phyloP scores from a whole-genome alignment of 2,113 vertebrate species.

The Sturnus vulgaris region DNA sequence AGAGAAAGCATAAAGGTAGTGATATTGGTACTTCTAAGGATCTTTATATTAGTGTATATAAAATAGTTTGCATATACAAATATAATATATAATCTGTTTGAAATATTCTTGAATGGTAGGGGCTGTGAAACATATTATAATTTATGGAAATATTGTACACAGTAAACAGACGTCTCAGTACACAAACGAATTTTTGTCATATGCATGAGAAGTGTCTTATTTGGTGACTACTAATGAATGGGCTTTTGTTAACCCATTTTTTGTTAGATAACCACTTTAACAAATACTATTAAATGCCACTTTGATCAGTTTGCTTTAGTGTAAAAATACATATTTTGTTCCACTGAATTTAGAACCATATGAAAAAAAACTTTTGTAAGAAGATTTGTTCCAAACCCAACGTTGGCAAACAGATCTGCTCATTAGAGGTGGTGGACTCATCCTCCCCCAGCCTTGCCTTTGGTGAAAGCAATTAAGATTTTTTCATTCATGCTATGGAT shows the following conservation, averaged over 20 bases:
- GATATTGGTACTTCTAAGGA: slow-evolving; percentile 59
- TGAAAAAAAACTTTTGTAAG: neutral
- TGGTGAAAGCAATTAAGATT: neutral
- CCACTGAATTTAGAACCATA: neutral
- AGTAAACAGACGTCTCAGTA: slow-evolving; percentile 44
- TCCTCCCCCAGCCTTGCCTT: neutral
- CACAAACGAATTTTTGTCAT: slow-evolving; percentile 42
- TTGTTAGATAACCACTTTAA: slow-evolving; percentile 58
- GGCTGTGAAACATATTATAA: slow-evolving; percentile 50
- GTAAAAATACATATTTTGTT: neutral
- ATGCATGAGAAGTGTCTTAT: slow-evolving; percentile 58
- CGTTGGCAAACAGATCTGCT: neutral
- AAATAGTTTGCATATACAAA: slow-evolving; percentile 62
- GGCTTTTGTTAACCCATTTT: slow-evolving; percentile 51
- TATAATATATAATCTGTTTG: slow-evolving; percentile 60
- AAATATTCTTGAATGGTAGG: slow-evolving; percentile 52
- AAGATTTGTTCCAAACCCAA: neutral
- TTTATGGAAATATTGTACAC: slow-evolving; percentile 43
- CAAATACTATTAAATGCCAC: slow-evolving; percentile 42
- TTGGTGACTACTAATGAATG: slow-evolving; percentile 54
- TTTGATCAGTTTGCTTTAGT: slow-evolving; percentile 48
- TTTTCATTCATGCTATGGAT: neutral
- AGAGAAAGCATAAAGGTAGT: slow-evolving; percentile 49
- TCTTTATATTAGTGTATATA: slow-evolving; percentile 68
- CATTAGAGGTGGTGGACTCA: neutral